Evolutionary conservation across 2,888 invertebrate species (phyloP).

Genomic region (Nineta flava): DNA sequence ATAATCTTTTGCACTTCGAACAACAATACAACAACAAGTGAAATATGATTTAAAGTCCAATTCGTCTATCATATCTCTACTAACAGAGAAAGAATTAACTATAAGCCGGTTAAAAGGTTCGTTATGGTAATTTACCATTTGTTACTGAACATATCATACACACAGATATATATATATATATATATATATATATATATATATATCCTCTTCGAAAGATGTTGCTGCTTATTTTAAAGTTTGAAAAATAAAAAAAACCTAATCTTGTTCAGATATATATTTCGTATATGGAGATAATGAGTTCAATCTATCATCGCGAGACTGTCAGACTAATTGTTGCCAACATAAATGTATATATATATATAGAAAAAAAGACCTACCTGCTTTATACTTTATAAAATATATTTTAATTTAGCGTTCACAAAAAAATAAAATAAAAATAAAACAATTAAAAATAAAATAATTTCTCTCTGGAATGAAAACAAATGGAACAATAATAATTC

Average conservation of each 20-base stretch:
- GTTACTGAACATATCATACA: not conserved
- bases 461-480: too few relatives aligned
- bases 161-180: not conserved
- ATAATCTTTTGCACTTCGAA: not conserved
- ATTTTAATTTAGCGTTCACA: too few relatives aligned
- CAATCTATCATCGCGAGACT: constrained; percentile 1
- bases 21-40: not conserved
- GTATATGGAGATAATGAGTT: not conserved
- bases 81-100: not conserved
- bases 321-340: constrained; percentile 1
- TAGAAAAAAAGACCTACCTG: not conserved
- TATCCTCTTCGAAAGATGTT: not conserved
- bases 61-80: not conserved
- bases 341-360: not conserved
- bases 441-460: too few relatives aligned
- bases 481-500: too few relatives aligned
- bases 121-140: not conserved
- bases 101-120: not conserved
- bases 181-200: not conserved
- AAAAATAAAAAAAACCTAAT: not conserved
- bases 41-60: not conserved
- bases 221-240: not conserved
- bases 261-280: not conserved
- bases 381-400: not conserved
- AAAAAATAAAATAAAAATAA: too few relatives aligned